phyloP scores from a whole-genome alignment of 2,888 invertebrate species.

The Rambutsinella grinnellia region DNA sequence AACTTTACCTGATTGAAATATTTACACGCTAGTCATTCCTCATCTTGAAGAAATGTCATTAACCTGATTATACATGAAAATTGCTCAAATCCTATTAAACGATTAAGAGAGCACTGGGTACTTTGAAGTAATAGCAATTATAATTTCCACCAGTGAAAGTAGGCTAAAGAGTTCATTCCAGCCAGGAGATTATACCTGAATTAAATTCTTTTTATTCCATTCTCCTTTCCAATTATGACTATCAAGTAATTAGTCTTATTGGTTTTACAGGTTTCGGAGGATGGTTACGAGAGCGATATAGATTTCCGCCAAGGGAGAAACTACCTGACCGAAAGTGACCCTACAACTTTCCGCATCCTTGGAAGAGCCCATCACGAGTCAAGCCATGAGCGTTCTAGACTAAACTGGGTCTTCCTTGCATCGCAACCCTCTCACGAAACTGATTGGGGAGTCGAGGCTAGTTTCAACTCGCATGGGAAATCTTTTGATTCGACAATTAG shows the following conservation, averaged over 20 bases:
- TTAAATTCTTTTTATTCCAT: background rate
- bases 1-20: too few species aligned
- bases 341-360: constrained; percentile 56
- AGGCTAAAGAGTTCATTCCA: too few species aligned
- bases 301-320: constrained; percentile 59
- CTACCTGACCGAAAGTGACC: constrained; percentile 55
- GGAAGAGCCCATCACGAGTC: constrained; percentile 41
- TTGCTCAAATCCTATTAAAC: too few species aligned
- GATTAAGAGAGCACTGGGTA: too few species aligned
- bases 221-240: background rate
- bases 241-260: constrained; percentile 18
- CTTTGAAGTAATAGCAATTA: too few species aligned
- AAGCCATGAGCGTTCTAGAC: constrained; percentile 55
- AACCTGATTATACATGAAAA: too few species aligned
- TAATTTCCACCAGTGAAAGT: too few species aligned
- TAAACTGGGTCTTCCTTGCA: constrained; percentile 55
- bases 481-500: constrained; percentile 65
- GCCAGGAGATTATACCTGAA: too few species aligned
- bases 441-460: constrained; percentile 64
- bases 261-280: constrained; percentile 54
- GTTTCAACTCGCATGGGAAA: constrained; percentile 63
- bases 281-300: constrained; percentile 57
- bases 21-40: too few species aligned
- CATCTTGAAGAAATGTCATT: too few species aligned
- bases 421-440: constrained; percentile 59